Evolutionary conservation across 2,888 invertebrate species (phyloP).

Genomic region (Trissolcus japonicus): DNA sequence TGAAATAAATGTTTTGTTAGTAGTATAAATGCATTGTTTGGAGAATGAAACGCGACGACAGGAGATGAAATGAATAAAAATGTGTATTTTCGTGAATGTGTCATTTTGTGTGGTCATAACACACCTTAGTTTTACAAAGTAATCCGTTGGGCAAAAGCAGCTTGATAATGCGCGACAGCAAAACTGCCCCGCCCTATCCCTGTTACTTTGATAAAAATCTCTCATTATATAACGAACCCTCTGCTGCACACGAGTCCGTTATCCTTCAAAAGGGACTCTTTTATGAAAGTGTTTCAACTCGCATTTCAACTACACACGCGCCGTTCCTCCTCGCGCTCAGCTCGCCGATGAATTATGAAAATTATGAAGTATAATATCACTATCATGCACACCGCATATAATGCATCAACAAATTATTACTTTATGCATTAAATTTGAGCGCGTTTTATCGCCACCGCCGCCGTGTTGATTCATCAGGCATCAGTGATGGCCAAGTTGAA

Average conservation of each 20-base stretch:
- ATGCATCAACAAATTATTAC: constrained; percentile 24
- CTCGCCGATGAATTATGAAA: constrained; percentile 36
- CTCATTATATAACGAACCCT: constrained; percentile 72
- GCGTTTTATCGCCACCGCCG: too few relatives aligned
- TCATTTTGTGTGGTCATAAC: constrained; percentile 39
- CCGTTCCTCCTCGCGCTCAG: not conserved
- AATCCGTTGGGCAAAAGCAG: constrained; percentile 70
- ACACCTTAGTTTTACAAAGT: constrained; percentile 59
- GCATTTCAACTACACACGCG: constrained; percentile 34
- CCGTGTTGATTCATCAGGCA: too few relatives aligned
- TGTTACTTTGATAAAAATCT: constrained; percentile 72
- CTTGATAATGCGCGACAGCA: constrained; percentile 71
- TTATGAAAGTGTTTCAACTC: constrained; percentile 60
- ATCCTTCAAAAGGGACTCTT: constrained; percentile 65
- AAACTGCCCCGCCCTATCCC: constrained; percentile 73
- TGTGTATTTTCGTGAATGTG: constrained; percentile 21
- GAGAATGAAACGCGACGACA: too few relatives aligned
- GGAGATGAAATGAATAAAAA: too few relatives aligned
- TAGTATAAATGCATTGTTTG: too few relatives aligned
- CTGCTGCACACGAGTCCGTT: constrained; percentile 61
- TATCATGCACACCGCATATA: constrained; percentile 6
- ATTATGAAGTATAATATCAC: constrained; percentile 53
- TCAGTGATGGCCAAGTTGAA: too few relatives aligned
- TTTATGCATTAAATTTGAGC: constrained; percentile 1
- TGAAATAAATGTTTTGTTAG: too few relatives aligned